phyloP scores from a whole-genome alignment of 1,140 invertebrate species.

The Drosophila teissieri region DNA sequence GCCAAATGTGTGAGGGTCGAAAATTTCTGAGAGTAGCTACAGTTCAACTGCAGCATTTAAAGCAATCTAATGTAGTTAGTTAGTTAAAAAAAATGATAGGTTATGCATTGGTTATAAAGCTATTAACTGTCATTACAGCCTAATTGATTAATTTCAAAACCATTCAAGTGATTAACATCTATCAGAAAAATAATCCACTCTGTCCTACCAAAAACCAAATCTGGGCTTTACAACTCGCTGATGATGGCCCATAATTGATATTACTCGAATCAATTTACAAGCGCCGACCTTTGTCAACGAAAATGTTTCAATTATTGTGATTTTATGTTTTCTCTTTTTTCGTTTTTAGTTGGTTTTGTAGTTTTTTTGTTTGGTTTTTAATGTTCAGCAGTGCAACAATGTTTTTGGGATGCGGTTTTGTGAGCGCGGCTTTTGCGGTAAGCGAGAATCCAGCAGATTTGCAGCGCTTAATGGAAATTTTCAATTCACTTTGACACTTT shows the following conservation, averaged over 20 bases:
- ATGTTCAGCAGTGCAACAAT: slow-evolving; percentile 12
- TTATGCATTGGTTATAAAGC: neutral
- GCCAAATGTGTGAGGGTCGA: slow-evolving; percentile 1
- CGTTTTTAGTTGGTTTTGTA: neutral
- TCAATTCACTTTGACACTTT: slow-evolving; percentile 81
- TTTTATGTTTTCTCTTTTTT: slow-evolving; percentile 7
- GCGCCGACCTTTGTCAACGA: slow-evolving; percentile 28
- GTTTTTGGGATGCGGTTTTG: slow-evolving; percentile 57
- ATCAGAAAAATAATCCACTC: neutral
- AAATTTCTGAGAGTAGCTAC: neutral
- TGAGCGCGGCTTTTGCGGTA: slow-evolving; percentile 55
- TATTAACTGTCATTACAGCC: neutral
- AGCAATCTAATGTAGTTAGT: too few species aligned
- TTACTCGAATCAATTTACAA: slow-evolving; percentile 19
- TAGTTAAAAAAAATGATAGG: too few species aligned
- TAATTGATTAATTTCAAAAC: neutral
- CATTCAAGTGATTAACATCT: neutral
- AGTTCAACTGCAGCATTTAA: neutral
- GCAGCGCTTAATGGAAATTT: slow-evolving; percentile 78
- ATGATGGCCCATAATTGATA: slow-evolving; percentile 47
- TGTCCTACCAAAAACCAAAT: slow-evolving; percentile 3
- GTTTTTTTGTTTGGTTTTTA: slow-evolving; percentile 5
- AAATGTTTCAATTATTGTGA: slow-evolving; percentile 32
- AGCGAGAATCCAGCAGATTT: slow-evolving; percentile 63
- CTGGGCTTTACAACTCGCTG: slow-evolving; percentile 11